These are phyloP conservation scores for Elephantulus edwardii DNA, from an alignment of 2,113 vertebrate genomes.

Conservation along the genomic window DNA sequence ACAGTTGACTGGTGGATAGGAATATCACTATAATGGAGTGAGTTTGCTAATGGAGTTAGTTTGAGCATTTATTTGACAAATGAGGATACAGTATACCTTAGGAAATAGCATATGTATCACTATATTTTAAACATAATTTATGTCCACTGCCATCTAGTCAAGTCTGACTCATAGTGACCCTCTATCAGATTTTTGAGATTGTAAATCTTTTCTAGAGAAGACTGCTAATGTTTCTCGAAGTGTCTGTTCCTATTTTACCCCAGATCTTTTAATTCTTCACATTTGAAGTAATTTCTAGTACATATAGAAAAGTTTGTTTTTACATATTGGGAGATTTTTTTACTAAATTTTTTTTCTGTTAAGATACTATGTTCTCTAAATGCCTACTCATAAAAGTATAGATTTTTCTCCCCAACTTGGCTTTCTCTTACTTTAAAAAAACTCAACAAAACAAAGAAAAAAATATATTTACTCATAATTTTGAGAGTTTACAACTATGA, in stretches of 20 bases:
- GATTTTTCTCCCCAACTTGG: not conserved
- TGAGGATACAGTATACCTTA: not conserved
- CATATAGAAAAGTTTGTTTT: too few relatives aligned
- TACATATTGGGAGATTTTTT: not conserved
- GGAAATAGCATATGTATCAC: not conserved
- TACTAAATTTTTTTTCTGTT: not conserved
- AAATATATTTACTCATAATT: not conserved
- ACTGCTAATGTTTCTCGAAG: too few relatives aligned
- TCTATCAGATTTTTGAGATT: too few relatives aligned
- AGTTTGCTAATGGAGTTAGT: not conserved
- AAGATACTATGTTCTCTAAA: not conserved
- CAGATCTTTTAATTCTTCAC: not conserved
- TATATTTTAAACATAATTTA: constrained; percentile 14
- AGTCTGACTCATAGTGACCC: too few relatives aligned
- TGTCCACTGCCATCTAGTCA: too few relatives aligned
- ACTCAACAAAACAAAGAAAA: not conserved
- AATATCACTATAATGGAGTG: not conserved
- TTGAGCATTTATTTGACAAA: not conserved
- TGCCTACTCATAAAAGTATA: not conserved
- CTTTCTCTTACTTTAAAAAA: constrained; percentile 4
- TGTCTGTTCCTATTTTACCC: too few relatives aligned
- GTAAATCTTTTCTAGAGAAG: too few relatives aligned
- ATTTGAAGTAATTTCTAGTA: not conserved
- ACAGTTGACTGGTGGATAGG: not conserved
- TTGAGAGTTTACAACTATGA: constrained; percentile 18